A percentile compares a stretch with the other conserved stretches of the same genome.
phyloP scores from a whole-genome alignment of 2,797 vertebrate species.

The Chrosomus eos region DNA sequence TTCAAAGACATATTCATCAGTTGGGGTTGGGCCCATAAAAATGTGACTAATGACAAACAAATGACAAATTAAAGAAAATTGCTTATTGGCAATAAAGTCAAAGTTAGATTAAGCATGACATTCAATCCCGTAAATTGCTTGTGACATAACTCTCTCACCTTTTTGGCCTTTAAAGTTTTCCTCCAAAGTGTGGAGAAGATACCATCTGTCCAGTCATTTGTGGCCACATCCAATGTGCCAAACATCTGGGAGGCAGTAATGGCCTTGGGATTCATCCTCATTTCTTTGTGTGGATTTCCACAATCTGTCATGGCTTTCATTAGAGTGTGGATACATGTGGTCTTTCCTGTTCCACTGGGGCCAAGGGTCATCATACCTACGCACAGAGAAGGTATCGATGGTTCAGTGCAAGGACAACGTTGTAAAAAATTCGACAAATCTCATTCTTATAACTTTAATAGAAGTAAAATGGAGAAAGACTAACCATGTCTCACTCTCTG shows the following conservation, averaged over 20 bases:
- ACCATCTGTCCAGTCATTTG: constrained; percentile 90
- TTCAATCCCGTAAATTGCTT: not conserved
- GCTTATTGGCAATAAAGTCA: not conserved
- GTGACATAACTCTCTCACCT: constrained; percentile 68
- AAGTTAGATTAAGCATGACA: not conserved
- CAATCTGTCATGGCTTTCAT: constrained; percentile 87
- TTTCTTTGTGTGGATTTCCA: constrained; percentile 82
- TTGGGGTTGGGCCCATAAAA: not conserved
- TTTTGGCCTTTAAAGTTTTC: constrained; percentile 87
- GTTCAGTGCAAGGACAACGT: not conserved
- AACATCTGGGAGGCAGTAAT: constrained; percentile 89
- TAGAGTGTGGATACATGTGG: constrained; percentile 82
- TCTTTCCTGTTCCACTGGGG: constrained; percentile 85
- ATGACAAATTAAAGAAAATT: not conserved
- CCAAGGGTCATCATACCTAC: constrained; percentile 88
- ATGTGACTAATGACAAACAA: not conserved
- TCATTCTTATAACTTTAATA: constrained; percentile 11
- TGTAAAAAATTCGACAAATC: not conserved
- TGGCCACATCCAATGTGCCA: constrained; percentile 84
- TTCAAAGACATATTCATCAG: constrained; percentile 1
- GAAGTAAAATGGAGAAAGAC: not conserved
- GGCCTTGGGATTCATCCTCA: constrained; percentile 90
- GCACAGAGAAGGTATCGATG: constrained; percentile 38
- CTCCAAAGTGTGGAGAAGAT: constrained; percentile 88
- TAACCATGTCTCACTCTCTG: constrained; percentile 85